phyloP scores from a whole-genome alignment of 1,140 invertebrate genomes.

The Dysdera silvatica region DNA sequence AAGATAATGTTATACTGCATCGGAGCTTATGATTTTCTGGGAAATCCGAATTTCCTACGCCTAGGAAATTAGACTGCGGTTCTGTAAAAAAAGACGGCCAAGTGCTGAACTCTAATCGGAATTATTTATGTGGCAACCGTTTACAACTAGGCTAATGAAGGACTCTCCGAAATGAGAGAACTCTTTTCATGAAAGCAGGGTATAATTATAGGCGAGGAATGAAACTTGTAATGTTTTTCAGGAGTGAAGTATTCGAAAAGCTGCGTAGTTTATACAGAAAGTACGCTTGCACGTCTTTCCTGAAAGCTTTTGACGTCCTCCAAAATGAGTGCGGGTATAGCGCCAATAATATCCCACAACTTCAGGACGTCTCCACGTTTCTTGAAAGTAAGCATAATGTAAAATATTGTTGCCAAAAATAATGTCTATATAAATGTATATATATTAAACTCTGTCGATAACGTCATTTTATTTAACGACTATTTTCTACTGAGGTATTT shows the following conservation, averaged over 20 bases:
- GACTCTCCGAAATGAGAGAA: too few relatives aligned
- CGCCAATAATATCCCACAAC: constrained; percentile 79
- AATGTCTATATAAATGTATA: not conserved
- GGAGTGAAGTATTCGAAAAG: constrained; percentile 75
- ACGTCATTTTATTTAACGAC: not conserved
- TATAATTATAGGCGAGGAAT: too few relatives aligned
- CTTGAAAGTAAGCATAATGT: constrained; percentile 50
- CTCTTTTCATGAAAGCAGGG: constrained; percentile 50
- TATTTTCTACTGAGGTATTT: not conserved
- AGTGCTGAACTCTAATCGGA: not conserved
- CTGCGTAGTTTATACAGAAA: constrained; percentile 78
- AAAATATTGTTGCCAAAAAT: not conserved
- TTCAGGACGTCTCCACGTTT: constrained; percentile 91
- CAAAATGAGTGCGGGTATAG: constrained; percentile 81
- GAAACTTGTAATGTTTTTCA: constrained; percentile 54
- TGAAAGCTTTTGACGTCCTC: constrained; percentile 70
- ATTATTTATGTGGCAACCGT: constrained; percentile 13
- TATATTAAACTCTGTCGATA: not conserved
- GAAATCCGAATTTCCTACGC: too few relatives aligned
- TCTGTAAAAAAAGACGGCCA: constrained; percentile 56
- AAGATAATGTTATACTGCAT: too few relatives aligned
- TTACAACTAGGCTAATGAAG: too few relatives aligned
- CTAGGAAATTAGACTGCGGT: too few relatives aligned
- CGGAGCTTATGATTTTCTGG: too few relatives aligned
- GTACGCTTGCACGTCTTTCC: constrained; percentile 86